Percentiles rank a stretch among this genome's conserved stretches.
phyloP scores from a whole-genome alignment of 2,797 vertebrate species.

The Valencia hispanica region DNA sequence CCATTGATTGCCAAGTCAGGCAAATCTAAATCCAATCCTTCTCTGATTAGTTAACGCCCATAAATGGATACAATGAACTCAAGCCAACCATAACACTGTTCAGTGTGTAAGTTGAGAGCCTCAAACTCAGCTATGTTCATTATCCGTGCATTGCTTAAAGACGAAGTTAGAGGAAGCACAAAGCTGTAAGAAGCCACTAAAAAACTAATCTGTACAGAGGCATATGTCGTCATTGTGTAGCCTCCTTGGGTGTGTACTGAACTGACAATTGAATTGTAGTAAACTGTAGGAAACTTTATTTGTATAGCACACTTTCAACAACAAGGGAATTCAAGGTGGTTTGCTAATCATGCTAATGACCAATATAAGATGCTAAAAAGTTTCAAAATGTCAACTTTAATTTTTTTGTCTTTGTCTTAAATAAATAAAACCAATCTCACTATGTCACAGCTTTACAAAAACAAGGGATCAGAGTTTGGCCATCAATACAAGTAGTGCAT shows the following conservation, averaged over 20 bases:
- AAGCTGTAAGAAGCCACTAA: neutral
- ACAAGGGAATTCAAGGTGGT: too few species aligned
- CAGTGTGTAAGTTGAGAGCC: neutral
- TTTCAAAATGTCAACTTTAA: neutral
- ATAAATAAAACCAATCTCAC: neutral
- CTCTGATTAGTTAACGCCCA: slow-evolving; percentile 1
- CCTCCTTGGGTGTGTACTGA: neutral
- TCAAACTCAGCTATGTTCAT: neutral
- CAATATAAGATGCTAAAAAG: neutral
- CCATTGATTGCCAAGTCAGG: neutral
- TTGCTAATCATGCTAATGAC: neutral
- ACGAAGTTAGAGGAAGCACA: neutral
- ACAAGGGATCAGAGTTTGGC: neutral
- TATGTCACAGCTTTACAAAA: neutral
- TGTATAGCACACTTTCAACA: too few species aligned
- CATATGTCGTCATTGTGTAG: neutral
- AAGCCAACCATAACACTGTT: neutral
- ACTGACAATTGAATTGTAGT: neutral
- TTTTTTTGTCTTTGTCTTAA: neutral
- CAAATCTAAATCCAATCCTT: slow-evolving; percentile 6
- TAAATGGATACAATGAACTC: slow-evolving; percentile 1
- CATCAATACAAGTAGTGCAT: neutral
- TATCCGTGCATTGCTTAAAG: neutral
- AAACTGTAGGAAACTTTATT: too few species aligned
- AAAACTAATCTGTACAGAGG: neutral